Conservation (phyloP, 2,113 vertebrate species). For the Megalops atlanticus region DNA sequence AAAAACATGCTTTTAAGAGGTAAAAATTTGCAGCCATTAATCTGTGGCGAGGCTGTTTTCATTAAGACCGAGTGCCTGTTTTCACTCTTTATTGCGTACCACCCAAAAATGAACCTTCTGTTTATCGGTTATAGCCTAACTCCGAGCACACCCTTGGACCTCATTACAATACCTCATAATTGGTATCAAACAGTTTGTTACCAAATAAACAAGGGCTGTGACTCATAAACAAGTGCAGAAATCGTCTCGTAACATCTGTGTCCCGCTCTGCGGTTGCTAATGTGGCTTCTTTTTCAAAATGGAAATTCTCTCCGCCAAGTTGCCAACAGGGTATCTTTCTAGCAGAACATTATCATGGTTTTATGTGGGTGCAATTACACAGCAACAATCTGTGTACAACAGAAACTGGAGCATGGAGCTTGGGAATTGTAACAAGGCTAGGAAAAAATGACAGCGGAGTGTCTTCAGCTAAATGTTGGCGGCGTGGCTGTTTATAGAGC, state of each 20-base stretch:
- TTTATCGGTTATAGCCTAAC: slow-evolving; percentile 6
- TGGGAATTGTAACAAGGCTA: neutral
- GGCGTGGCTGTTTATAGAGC: neutral
- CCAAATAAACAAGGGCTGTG: neutral
- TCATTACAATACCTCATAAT: slow-evolving; percentile 11
- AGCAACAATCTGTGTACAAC: neutral
- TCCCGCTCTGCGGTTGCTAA: neutral
- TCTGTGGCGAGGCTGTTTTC: neutral
- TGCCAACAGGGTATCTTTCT: neutral
- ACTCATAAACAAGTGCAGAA: slow-evolving; percentile 7
- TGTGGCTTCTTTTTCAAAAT: neutral
- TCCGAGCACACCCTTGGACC: neutral
- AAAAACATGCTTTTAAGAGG: neutral
- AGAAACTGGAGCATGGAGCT: neutral
- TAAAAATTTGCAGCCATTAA: neutral
- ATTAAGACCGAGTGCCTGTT: slow-evolving; percentile 3
- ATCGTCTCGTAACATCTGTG: neutral
- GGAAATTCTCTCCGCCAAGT: neutral
- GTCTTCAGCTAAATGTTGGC: neutral
- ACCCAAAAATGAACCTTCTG: neutral
- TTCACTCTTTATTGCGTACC: neutral
- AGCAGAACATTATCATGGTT: neutral
- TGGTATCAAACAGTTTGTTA: neutral
- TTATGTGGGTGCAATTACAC: neutral
- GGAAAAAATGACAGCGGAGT: neutral